Conservation (phyloP, 1,140 invertebrate genomes). For the Bombus impatiens region DNA sequence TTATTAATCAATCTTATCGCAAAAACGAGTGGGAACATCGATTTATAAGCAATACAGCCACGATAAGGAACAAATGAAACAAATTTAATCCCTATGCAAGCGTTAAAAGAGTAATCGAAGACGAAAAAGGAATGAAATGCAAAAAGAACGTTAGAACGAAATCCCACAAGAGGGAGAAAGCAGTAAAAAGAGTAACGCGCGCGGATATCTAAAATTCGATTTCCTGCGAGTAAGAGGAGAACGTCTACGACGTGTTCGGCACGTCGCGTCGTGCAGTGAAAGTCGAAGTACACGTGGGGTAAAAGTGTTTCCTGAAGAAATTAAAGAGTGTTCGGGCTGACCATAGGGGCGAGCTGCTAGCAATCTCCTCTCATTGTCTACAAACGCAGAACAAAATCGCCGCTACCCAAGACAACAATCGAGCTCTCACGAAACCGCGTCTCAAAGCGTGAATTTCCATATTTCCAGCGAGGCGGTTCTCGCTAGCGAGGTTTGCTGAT, state of each 20-base stretch:
- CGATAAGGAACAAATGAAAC: background rate
- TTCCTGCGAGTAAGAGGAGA: background rate
- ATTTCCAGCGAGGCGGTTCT: constrained; percentile 50
- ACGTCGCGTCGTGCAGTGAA: background rate
- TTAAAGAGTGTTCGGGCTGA: constrained; percentile 15
- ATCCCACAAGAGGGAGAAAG: background rate
- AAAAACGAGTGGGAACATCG: constrained; percentile 6
- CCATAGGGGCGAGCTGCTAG: too few species aligned
- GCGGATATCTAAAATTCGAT: background rate
- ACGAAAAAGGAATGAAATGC: background rate
- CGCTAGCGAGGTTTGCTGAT: constrained; percentile 52
- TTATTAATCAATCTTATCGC: constrained; percentile 27
- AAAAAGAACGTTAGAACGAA: background rate
- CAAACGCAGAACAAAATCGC: background rate
- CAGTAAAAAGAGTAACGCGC: background rate
- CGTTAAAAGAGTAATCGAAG: background rate
- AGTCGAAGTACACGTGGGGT: background rate
- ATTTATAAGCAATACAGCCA: background rate
- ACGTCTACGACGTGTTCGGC: background rate
- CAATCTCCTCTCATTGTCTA: background rate
- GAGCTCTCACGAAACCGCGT: background rate
- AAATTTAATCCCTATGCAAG: background rate
- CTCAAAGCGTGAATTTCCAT: constrained; percentile 56
- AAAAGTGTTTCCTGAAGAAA: constrained; percentile 45
- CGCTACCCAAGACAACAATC: constrained; percentile 12